Base-by-base conservation (phyloP, 2,888 invertebrate genomes). In the Stenolophus ochropezus region DNA sequence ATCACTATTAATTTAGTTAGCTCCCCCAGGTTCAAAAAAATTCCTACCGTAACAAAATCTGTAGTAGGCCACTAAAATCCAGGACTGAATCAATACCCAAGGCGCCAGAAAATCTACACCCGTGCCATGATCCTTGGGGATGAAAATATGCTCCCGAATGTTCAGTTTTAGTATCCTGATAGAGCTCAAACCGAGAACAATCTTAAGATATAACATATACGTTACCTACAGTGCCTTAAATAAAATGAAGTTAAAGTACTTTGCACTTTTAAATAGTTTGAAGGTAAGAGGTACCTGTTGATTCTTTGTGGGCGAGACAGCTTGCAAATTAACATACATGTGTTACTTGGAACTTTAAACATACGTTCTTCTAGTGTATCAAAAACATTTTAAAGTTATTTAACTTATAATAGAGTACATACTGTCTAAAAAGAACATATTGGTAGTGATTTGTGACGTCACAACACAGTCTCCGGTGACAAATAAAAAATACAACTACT, bases 221-320 rank as follows among this genome's bases (percentile, higher is more conserved):
- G 11, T 25, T 6, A 14, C 53, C 21, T 53, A 74, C n/a, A 76
- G 76, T 76, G 76, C 76, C 76, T 76, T 76, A 76, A 0, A 58
- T 53, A 58, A 76, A 20, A 56, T 42, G 58, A 76, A 58, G 53
- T 25, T 76, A 6, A 53, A 56, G 5, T 58, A 16, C 1, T n/a
- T 71, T 14, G 5, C 4, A 11, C 16, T n/a, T 16, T 8, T 51
- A 25, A 2, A 58, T 27, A 18, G 58, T 53, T 58, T 56, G 33
- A 76, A 76, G 76, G 76, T 76, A 76, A 18, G 53, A 14, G 14
- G 14, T 1, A 73, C 47, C 73, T 75, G 75, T 75, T 75, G 75
- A 21, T 75, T 75, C 23, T 4, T 23, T 61, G 23, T 61, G 1
- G 4, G 8, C 8, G 8, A 42, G 11, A 42, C 0, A 1, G 8